A percentile compares a stretch with the other conserved stretches of the same genome.
Conservation (phyloP, 2,888 invertebrate species). For the Stenolophus ochropezus region DNA sequence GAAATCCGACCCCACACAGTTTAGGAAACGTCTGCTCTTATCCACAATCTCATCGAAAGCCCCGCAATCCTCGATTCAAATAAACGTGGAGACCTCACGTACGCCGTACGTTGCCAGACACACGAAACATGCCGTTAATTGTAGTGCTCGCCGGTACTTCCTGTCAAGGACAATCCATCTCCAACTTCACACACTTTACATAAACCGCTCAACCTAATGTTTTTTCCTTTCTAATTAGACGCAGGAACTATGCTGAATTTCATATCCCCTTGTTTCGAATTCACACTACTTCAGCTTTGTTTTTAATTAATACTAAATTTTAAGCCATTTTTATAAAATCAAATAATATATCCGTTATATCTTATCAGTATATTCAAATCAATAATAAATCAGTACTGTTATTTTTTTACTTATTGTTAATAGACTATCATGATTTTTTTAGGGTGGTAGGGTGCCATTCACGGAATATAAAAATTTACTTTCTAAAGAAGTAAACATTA, state of each 20-base stretch:
- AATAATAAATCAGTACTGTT: too few relatives aligned
- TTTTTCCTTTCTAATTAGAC: background rate
- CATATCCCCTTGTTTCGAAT: too few relatives aligned
- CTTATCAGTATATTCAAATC: too few relatives aligned
- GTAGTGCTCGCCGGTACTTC: slow-evolving; percentile 64
- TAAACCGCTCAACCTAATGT: background rate
- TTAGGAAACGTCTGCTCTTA: slow-evolving; percentile 39
- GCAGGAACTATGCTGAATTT: background rate
- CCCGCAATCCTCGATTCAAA: slow-evolving; percentile 16
- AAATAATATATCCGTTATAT: too few relatives aligned
- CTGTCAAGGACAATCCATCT: slow-evolving; percentile 62
- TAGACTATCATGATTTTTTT: too few relatives aligned
- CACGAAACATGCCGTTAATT: slow-evolving; percentile 63
- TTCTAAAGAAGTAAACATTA: too few relatives aligned
- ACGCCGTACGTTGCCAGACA: slow-evolving; percentile 20
- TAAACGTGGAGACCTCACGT: slow-evolving; percentile 32
- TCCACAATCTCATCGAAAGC: slow-evolving; percentile 24
- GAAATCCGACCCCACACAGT: slow-evolving; percentile 32
- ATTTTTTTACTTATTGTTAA: too few relatives aligned
- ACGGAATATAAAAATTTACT: too few relatives aligned
- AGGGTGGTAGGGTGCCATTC: too few relatives aligned
- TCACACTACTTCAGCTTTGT: too few relatives aligned
- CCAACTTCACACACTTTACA: background rate
- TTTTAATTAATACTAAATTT: too few relatives aligned
- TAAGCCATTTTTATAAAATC: too few relatives aligned